Base-by-base conservation (phyloP, 2,113 vertebrate species). In the Trochalopteron elliotii region DNA sequence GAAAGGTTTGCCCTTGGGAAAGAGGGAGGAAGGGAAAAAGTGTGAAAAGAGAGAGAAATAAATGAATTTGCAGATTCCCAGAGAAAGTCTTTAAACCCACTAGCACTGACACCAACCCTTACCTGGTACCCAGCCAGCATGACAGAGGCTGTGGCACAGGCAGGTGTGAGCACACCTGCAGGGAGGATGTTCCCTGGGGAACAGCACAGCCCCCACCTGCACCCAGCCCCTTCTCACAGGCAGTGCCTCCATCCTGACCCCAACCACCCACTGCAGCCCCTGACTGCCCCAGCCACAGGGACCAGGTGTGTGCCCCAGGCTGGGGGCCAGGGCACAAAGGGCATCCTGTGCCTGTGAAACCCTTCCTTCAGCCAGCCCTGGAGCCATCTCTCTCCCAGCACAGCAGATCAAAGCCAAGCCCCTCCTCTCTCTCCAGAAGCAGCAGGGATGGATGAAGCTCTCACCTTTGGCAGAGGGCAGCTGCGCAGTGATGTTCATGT, bases 401-500 rank as follows among this genome's bases (percentile, higher is more conserved):
- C 3, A 11, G 9, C 55, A 33, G 45, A 12, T 0, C 13, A 23
- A 20, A n/a, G 63, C 9, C 5, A 2, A 6, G 0, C 4, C 11
- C 15, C 19, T 15, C 10, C 8, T 5, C 16, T 5, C 4, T 13
- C 65, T 37, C 35, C 4, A 4, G 9, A 12, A 0, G 14, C 67
- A 2, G 17, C 2, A 0, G 5, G 8, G 49, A 1, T 0, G 19
- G 5, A 5, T 0, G 0, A 5, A 4, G 19, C 50, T 24, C 97
- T 98, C 78, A 99, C 99, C 99, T 98, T 98, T 98, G 17, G 98
- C 97, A 11, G 99, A 98, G 15, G 99, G 99, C 87, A 99, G 97
- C 95, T 98, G 97, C 3, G 99, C 99, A 0, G 99, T 99, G 97
- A 98, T 98, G 96, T 99, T 99, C 97, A 99, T 97, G 97, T 99